phyloP scores from a whole-genome alignment of 2,888 invertebrate genomes.

The Amphiduros pacificus region DNA sequence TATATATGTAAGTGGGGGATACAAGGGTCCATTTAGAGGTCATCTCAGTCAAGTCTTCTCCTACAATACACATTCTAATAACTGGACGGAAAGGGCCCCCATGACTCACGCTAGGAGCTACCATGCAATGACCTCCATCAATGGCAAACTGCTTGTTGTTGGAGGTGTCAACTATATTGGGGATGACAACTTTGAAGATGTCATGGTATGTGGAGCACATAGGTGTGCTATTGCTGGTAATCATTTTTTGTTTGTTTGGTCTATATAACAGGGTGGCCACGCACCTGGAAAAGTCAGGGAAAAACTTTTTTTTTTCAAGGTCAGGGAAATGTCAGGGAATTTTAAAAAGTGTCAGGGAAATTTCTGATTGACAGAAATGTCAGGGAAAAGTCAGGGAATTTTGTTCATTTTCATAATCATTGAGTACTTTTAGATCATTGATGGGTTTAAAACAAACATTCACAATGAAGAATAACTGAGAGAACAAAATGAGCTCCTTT shows the following conservation, averaged over 20 bases:
- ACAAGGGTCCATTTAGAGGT: slow-evolving; percentile 29
- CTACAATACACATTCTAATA: slow-evolving; percentile 37
- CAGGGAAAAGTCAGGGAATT: no score
- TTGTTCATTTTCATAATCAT: no score
- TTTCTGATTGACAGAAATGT: no score
- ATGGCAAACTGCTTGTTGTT: slow-evolving; percentile 35
- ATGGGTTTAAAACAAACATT: no score
- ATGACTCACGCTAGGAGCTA: slow-evolving; percentile 45
- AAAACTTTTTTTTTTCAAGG: no score
- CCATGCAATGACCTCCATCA: slow-evolving; percentile 41
- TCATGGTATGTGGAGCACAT: slow-evolving; percentile 15
- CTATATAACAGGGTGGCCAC: neutral
- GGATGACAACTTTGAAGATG: slow-evolving; percentile 20
- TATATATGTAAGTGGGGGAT: slow-evolving; percentile 37
- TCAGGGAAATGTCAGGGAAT: no score
- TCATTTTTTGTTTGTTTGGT: neutral
- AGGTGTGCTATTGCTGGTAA: neutral
- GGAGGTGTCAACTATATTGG: slow-evolving; percentile 37
- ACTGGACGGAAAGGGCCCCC: slow-evolving; percentile 37
- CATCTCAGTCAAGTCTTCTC: slow-evolving; percentile 36
- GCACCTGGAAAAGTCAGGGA: no score
- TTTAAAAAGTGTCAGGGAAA: no score
- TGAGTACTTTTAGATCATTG: no score
- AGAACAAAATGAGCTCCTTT: no score
- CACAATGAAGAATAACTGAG: no score